These are phyloP conservation scores for Corythaixoides concolor DNA, from an alignment of 2,113 vertebrate species.

Conservation along the genomic window DNA sequence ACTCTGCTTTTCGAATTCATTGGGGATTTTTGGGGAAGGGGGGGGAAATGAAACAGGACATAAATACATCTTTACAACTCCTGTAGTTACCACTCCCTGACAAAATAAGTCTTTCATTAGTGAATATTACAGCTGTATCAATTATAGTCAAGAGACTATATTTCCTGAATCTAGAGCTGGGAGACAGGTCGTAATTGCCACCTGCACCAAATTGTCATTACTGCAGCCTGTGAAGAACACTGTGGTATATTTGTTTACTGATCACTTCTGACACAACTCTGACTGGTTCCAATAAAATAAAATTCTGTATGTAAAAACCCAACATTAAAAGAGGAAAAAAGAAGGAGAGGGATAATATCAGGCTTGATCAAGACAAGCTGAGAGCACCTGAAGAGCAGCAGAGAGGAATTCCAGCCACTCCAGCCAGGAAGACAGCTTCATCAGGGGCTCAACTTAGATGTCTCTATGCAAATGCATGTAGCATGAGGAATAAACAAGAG, in stretches of 20 bases:
- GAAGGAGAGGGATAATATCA: too few relatives aligned
- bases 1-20: not conserved
- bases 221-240: not conserved
- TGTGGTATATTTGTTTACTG: not conserved
- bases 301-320: not conserved
- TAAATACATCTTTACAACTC: not conserved
- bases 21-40: accelerated
- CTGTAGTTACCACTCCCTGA: not conserved
- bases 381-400: too few relatives aligned
- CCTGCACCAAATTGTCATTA: not conserved
- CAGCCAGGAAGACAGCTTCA: too few relatives aligned
- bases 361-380: too few relatives aligned
- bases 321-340: not conserved
- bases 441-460: too few relatives aligned
- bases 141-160: too few relatives aligned
- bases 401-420: too few relatives aligned
- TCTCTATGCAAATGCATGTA: too few relatives aligned
- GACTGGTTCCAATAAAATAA: not conserved
- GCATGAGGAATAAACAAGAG: too few relatives aligned
- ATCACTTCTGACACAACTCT: not conserved
- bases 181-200: not conserved
- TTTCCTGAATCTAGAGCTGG: not conserved
- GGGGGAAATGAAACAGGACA: not conserved
- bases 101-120: not conserved
- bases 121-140: not conserved